Base-by-base conservation (phyloP, 2,888 invertebrate genomes). In the Trachelus iudaicus region DNA sequence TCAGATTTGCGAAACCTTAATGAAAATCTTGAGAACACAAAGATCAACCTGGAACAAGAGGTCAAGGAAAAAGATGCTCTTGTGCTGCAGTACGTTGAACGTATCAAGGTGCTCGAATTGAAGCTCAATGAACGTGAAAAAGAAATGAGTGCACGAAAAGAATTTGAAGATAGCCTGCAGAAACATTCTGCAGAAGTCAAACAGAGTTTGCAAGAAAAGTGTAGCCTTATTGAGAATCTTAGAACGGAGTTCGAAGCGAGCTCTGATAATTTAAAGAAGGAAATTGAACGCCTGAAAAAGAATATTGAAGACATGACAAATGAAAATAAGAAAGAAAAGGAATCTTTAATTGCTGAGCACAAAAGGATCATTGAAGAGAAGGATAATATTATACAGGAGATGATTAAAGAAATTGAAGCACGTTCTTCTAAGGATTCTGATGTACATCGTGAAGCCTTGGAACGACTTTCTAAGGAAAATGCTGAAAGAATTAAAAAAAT, bases 311-410 rank as follows among this genome's bases (percentile, higher is more conserved):
- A 89, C 68, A 92, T 93, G 76, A 91, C 92, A 4, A 92, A 90
- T 81, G 89, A 91, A 69, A 91, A 90, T 15, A 88, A 88, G 23
- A 91, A 84, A 77, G 92, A 93, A 30, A 92, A 92, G 35, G 92
- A 93, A 83, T 92, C 92, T 86, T 87, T 93, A 30, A 89, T 92
- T 23, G 91, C 88, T 81, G 93, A 93, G 85, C 93, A 92, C 83
- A 92, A 93, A 82, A 92, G 93, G 86, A 92, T 92, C 6, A 90
- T 94, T 73, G 92, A 93, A 80, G 93, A 94, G 85, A 93, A 93
- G 85, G 93, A 94, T 84, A 93, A 93, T 86, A 77, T 85, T 13
- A 78, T 89, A 3, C 86, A 87, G 77, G n/a, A 69, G n/a, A 86
- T 87, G 71, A 71, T 79, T 1, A 81, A 86, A 34, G 86, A 86